Evolutionary conservation across 2,888 invertebrate genomes (phyloP), one percentile per base, ranked within the genome.

Genomic region (Idaea biselata): DNA sequence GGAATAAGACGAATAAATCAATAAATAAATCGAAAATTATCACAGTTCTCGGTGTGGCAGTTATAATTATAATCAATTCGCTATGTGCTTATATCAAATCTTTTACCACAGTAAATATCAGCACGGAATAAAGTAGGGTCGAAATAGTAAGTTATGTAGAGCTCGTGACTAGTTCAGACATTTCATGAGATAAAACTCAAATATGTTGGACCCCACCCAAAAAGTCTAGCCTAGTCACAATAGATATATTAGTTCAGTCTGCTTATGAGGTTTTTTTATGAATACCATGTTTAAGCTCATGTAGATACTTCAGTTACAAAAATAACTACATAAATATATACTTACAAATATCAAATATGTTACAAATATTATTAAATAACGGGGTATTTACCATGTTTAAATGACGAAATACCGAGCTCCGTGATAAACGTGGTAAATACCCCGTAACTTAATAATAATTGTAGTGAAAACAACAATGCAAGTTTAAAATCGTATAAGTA

Each of bases 101-200:
- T 68, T 66, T 67, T 60, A 53, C 44, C 44, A 60, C 55, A 58
- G 60, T 63, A 63, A 68, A 61, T 54, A 61, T 66, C 59, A 63
- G 65, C 58, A 64, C 62, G 54, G 54, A 66, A 66, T 69, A 67
- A 65, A 44, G 44, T 44, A 7, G 11, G 44, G 44, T 44, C 44
- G 44, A 44, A 44, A 11, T 44, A 44, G 14, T 67, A 63, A 44
- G 61, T 60, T 62, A 53, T 59, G 59, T 55, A 65, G 31, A 58
- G 64, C 57, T 69, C 65, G 64, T 66, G 69, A 64, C 60, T 55
- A 66, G 63, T 65, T 68, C 67, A 65, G 61, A 69, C 68, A 66
- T 68, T 63, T 62, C 60, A 58, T 57, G 61, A 58, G 60, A 60
- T 62, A 59, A 63, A 59, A 63, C 44, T 44, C 44, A 44, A 44